Conservation (phyloP, 2,797 vertebrate genomes). For the Nothura maculosa region DNA sequence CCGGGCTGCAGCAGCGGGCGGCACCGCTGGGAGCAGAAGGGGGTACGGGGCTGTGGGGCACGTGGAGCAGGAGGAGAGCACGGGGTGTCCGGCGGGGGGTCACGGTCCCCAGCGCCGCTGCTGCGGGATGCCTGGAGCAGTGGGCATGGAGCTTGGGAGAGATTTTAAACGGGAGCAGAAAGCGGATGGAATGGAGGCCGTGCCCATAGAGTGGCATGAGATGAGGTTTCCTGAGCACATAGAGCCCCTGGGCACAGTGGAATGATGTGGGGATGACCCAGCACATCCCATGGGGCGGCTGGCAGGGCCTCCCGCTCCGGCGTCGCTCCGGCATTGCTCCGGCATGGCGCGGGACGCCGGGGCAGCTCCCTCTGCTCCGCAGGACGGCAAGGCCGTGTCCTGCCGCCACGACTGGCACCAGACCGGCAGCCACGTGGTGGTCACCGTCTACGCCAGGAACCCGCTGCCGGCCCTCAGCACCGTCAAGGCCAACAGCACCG, state of each 20-base stretch:
- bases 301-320: background rate
- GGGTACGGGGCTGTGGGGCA: slow-evolving; percentile 71
- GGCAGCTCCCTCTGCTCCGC: background rate
- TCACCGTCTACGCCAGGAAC: slow-evolving; percentile 93
- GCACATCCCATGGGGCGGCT: background rate
- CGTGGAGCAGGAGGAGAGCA: too few species aligned
- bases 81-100: too few species aligned
- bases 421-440: slow-evolving; percentile 87
- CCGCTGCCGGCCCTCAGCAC: slow-evolving; percentile 84
- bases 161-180: background rate
- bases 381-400: slow-evolving; percentile 82
- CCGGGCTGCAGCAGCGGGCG: slow-evolving; percentile 89
- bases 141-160: background rate
- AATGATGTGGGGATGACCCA: too few species aligned
- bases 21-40: slow-evolving; percentile 89
- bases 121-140: background rate
- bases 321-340: background rate
- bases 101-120: background rate
- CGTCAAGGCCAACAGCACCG: slow-evolving; percentile 88
- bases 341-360: accelerated
- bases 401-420: slow-evolving; percentile 97
- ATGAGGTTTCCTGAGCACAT: too few species aligned
- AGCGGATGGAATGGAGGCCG: background rate
- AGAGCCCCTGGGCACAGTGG: too few species aligned
- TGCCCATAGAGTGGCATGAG: background rate